phyloP scores from a whole-genome alignment of 2,113 vertebrate species.

The Blennius ocellaris region DNA sequence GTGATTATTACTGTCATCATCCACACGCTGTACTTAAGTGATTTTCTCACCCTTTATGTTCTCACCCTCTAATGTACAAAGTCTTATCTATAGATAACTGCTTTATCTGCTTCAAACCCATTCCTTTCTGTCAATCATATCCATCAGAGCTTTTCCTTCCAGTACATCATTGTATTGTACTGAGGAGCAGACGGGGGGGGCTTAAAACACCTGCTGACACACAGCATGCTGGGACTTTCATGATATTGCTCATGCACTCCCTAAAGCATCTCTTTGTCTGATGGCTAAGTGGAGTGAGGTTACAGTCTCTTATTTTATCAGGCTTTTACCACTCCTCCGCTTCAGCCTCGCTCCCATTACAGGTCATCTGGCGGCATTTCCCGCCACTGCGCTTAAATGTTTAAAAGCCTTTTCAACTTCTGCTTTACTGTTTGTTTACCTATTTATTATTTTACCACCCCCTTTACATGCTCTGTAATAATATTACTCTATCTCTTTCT shows the following conservation, averaged over 20 bases:
- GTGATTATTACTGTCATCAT: constrained; percentile 46
- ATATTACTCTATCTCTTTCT: constrained; percentile 42
- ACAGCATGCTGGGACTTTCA: constrained; percentile 39
- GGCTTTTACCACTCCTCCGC: constrained; percentile 71
- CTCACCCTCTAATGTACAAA: constrained; percentile 1
- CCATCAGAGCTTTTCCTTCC: constrained; percentile 2
- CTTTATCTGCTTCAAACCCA: constrained; percentile 1
- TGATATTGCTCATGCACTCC: constrained; percentile 58
- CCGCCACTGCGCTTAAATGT: constrained; percentile 72
- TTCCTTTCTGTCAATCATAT: constrained; percentile 8
- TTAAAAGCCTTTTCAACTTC: constrained; percentile 77
- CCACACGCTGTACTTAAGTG: constrained; percentile 22
- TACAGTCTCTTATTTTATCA: constrained; percentile 74
- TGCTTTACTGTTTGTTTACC: constrained; percentile 77
- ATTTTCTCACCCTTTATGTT: constrained; percentile 37
- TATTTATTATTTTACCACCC: constrained; percentile 69
- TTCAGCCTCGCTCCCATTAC: constrained; percentile 62
- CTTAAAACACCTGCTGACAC: constrained; percentile 34
- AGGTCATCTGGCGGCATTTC: constrained; percentile 64
- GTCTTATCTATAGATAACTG: neutral
- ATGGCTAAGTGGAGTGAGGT: constrained; percentile 70
- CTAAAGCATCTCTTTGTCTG: constrained; percentile 68
- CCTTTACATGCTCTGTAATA: constrained; percentile 54
- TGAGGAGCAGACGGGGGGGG: constrained; percentile 6
- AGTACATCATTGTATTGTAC: constrained; percentile 6